phyloP scores from a whole-genome alignment of 2,113 vertebrate genomes.

The Sebastes fasciatus region DNA sequence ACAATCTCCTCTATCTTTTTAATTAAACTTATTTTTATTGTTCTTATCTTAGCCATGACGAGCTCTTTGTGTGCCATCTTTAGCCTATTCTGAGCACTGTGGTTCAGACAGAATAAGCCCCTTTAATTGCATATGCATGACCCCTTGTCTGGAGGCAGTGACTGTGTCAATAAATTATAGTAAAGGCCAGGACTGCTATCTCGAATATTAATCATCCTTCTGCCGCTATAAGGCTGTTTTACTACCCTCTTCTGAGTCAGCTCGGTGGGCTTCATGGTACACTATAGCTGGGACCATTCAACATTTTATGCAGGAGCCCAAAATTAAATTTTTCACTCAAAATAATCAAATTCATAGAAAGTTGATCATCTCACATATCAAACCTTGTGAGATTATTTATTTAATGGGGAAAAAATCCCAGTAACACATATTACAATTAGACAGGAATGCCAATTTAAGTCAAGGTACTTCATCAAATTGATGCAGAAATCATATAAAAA shows the following conservation, averaged over 20 bases:
- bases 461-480: background rate
- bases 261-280: conserved; percentile 4
- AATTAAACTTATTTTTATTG: conserved; percentile 74
- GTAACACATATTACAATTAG: background rate
- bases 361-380: background rate
- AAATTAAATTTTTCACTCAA: background rate
- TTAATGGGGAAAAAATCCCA: background rate
- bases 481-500: conserved; percentile 5
- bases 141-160: conserved; percentile 69
- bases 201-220: conserved; percentile 66
- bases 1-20: conserved; percentile 58
- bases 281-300: background rate
- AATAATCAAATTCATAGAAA: background rate
- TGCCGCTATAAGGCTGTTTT: conserved; percentile 39
- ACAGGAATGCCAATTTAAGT: background rate
- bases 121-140: conserved; percentile 73
- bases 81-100: conserved; percentile 23
- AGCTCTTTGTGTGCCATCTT: conserved; percentile 22
- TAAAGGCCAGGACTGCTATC: conserved; percentile 60
- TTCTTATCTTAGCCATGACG: conserved; percentile 58
- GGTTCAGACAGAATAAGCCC: conserved; percentile 49
- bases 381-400: background rate
- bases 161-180: conserved; percentile 69
- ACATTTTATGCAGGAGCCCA: background rate
- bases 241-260: conserved; percentile 13